Percentiles rank a stretch among this genome's conserved stretches.
Evolutionary conservation across 2,113 vertebrate genomes (phyloP).

Genomic region (Gopherus flavomarginatus): DNA sequence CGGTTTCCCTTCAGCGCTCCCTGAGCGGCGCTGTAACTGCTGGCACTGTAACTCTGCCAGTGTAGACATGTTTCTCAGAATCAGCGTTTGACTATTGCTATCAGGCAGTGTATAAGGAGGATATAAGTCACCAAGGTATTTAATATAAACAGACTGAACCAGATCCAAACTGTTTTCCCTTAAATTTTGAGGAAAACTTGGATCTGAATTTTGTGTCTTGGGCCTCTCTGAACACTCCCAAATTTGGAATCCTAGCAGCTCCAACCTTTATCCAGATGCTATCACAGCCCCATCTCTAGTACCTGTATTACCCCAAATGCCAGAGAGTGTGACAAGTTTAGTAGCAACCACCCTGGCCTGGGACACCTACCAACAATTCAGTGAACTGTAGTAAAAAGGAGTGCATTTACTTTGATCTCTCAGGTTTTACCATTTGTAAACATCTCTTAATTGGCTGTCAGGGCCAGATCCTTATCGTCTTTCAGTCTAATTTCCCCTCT

Average conservation of each 20-base stretch:
- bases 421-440: constrained; percentile 87
- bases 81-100: neutral
- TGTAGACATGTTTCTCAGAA: neutral
- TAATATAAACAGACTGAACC: neutral
- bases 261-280: accelerated
- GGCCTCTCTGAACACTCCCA: neutral
- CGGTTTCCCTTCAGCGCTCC: too few relatives aligned
- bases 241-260: neutral
- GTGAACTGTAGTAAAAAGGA: constrained; percentile 60
- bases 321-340: neutral
- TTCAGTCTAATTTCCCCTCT: constrained; percentile 80
- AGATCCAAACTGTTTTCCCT: neutral
- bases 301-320: accelerated
- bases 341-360: neutral
- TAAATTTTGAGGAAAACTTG: accelerated
- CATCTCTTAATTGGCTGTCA: constrained; percentile 92
- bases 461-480: constrained; percentile 87
- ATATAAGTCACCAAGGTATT: neutral
- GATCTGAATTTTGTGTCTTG: neutral
- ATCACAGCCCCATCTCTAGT: neutral
- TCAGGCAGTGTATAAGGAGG: neutral
- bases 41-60: too few relatives aligned
- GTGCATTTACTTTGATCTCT: constrained; percentile 82
- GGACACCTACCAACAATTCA: constrained; percentile 40
- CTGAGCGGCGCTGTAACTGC: too few relatives aligned